Conservation (phyloP, 2,888 invertebrate genomes). For the Euphydryas editha region DNA sequence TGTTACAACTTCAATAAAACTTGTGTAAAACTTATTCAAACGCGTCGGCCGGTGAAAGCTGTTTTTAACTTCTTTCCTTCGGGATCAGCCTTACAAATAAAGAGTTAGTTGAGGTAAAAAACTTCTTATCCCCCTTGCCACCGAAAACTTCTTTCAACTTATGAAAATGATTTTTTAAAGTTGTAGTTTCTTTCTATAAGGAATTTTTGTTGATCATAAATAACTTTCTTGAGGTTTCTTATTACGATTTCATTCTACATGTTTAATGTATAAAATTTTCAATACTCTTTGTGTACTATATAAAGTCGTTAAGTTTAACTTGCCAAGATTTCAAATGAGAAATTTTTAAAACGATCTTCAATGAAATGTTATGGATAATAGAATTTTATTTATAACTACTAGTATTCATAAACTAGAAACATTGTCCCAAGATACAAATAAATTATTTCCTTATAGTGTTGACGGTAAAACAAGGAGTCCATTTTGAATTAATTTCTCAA, state of each 20-base stretch:
- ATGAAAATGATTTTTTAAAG: slow-evolving; percentile 56
- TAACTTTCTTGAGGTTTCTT: slow-evolving; percentile 1
- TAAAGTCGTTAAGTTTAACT: too few relatives aligned
- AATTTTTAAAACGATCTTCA: background rate
- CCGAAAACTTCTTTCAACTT: slow-evolving; percentile 43
- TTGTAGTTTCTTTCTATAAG: slow-evolving; percentile 33
- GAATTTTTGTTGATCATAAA: slow-evolving; percentile 6
- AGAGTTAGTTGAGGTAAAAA: slow-evolving; percentile 70
- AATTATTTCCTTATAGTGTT: too few relatives aligned
- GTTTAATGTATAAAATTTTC: background rate
- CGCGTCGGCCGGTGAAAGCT: slow-evolving; percentile 68
- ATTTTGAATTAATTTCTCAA: slow-evolving; percentile 41
- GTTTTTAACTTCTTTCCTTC: slow-evolving; percentile 79
- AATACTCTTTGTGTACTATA: too few relatives aligned
- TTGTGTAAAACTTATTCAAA: slow-evolving; percentile 62
- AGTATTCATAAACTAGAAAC: too few relatives aligned
- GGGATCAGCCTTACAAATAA: slow-evolving; percentile 76
- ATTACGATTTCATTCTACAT: background rate
- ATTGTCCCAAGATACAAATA: background rate
- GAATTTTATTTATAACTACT: too few relatives aligned
- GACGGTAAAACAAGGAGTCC: slow-evolving; percentile 35
- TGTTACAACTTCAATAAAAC: slow-evolving; percentile 67
- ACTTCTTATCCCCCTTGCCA: slow-evolving; percentile 54
- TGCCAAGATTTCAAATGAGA: too few relatives aligned
- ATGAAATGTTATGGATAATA: too few relatives aligned